Conservation (phyloP, 2,888 invertebrate genomes). For the Lithophane socia region DNA sequence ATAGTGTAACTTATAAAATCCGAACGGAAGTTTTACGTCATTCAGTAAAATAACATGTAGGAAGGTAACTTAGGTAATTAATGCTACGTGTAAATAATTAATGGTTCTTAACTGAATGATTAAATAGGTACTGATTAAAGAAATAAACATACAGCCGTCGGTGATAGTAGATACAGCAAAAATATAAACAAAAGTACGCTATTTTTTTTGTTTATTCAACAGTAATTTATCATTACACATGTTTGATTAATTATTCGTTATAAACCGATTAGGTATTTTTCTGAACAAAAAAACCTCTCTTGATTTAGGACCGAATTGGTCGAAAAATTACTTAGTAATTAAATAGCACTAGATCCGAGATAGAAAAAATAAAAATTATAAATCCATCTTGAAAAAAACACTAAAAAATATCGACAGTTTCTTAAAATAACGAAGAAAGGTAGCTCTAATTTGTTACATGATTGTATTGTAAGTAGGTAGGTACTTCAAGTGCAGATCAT, state of each 20-base stretch:
- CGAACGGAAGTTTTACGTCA: not conserved
- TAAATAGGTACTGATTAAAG: not conserved
- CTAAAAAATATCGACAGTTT: not conserved
- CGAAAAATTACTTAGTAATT: not conserved
- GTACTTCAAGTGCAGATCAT: conserved; percentile 7
- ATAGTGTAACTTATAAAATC: not conserved
- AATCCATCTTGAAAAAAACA: not conserved
- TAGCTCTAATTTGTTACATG: not conserved
- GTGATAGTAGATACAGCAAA: too few species aligned
- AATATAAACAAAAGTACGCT: not conserved
- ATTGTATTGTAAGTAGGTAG: not conserved
- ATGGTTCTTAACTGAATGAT: not conserved
- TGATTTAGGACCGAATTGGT: too few species aligned
- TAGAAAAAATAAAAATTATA: not conserved
- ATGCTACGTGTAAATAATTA: not conserved
- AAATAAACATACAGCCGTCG: not conserved
- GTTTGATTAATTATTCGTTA: too few species aligned
- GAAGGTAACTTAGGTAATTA: not conserved
- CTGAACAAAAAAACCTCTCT: too few species aligned
- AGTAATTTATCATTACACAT: not conserved
- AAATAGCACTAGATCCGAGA: not conserved
- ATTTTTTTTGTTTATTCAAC: not conserved
- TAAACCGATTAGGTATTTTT: too few species aligned
- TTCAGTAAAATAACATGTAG: not conserved
- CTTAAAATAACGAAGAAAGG: not conserved